phyloP scores from a whole-genome alignment of 2,888 invertebrate genomes.

The Kuschelorhynchus macadamiae region DNA sequence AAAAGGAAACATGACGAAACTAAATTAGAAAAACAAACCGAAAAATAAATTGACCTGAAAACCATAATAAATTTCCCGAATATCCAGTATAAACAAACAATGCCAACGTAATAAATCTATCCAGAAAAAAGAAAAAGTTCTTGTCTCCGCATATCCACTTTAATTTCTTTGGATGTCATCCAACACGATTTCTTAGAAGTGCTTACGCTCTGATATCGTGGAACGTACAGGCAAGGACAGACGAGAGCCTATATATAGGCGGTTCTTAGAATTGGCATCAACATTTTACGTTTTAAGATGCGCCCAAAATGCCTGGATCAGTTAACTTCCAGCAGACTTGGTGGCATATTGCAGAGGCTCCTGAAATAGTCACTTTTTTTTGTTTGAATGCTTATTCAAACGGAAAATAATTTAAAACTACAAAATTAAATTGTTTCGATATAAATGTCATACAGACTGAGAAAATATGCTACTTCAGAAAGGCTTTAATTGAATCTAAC shows the following conservation, averaged over 20 bases:
- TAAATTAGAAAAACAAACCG: background rate
- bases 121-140: slow-evolving; percentile 22
- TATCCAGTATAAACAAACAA: slow-evolving; percentile 30
- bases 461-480: too few relatives aligned
- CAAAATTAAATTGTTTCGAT: too few relatives aligned
- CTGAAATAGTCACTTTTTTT: too few relatives aligned
- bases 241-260: slow-evolving; percentile 10
- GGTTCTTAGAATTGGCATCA: slow-evolving; percentile 11
- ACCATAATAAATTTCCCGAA: slow-evolving; percentile 25
- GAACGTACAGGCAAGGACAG: slow-evolving; percentile 7
- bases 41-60: slow-evolving; percentile 2
- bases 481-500: too few relatives aligned
- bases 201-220: slow-evolving; percentile 17
- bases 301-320: too few relatives aligned
- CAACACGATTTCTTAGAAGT: slow-evolving; percentile 25
- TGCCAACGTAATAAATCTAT: slow-evolving; percentile 26
- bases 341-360: too few relatives aligned
- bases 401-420: too few relatives aligned
- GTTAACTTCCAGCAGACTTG: too few relatives aligned
- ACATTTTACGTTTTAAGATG: too few relatives aligned
- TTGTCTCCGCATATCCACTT: slow-evolving; percentile 5
- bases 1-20: too few relatives aligned
- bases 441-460: too few relatives aligned
- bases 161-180: slow-evolving; percentile 32
- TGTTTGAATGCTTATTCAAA: too few relatives aligned